Conservation (phyloP, 2,113 vertebrate species). For the Hippopotamus amphibius region DNA sequence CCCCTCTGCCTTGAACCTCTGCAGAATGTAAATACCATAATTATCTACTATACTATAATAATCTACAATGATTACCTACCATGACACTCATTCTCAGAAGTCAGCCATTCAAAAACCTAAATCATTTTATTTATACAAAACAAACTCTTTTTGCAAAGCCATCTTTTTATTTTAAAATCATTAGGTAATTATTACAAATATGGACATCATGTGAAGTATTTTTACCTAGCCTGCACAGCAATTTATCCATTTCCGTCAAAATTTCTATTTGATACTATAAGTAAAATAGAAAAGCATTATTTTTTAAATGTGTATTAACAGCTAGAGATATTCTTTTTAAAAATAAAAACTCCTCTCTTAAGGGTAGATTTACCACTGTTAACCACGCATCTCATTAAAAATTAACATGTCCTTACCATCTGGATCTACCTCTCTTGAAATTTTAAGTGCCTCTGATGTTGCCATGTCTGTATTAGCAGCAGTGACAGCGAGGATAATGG, state of each 20-base stretch:
- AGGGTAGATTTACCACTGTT: conserved; percentile 37
- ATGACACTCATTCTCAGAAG: conserved; percentile 18
- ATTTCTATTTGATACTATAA: conserved; percentile 59
- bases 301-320: conserved; percentile 52
- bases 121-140: conserved; percentile 21
- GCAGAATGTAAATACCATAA: neutral
- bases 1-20: neutral
- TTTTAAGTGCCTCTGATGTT: conserved; percentile 98
- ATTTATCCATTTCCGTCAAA: conserved; percentile 29
- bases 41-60: neutral
- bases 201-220: neutral
- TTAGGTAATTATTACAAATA: conserved; percentile 39
- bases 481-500: conserved; percentile 98
- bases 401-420: conserved; percentile 90
- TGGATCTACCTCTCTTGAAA: conserved; percentile 96
- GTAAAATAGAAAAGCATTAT: conserved; percentile 44
- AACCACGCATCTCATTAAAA: conserved; percentile 42
- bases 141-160: conserved; percentile 44
- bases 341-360: conserved; percentile 41
- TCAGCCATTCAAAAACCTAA: conserved; percentile 35
- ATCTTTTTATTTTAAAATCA: conserved; percentile 34
- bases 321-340: conserved; percentile 4
- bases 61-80: neutral
- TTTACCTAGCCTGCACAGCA: neutral
- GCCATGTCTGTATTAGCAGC: conserved; percentile 99